phyloP scores from a whole-genome alignment of 2,113 vertebrate genomes.

The Entosphenus tridentatus region DNA sequence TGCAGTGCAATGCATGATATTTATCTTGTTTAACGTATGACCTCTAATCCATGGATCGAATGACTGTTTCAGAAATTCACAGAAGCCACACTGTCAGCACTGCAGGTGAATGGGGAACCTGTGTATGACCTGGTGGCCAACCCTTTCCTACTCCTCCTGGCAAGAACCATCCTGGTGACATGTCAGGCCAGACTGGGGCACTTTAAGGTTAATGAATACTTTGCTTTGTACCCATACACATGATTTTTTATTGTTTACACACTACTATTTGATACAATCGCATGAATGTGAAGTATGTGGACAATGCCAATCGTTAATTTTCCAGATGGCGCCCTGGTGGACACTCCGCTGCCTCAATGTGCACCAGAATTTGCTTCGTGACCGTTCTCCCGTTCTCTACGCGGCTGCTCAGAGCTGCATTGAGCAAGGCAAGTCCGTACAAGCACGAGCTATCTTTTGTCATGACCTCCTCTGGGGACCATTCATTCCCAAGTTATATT shows the following conservation, averaged over 20 bases:
- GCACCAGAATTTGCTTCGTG: constrained; percentile 74
- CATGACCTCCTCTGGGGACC: too few species aligned
- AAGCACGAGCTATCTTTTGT: not conserved
- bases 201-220: constrained; percentile 36
- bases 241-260: not conserved
- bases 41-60: too few species aligned
- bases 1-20: too few species aligned
- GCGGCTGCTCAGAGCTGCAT: constrained; percentile 30
- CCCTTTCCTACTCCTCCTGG: constrained; percentile 50
- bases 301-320: constrained; percentile 1
- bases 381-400: constrained; percentile 47
- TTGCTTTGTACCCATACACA: constrained; percentile 6
- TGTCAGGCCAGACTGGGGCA: constrained; percentile 30
- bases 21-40: too few species aligned
- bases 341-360: constrained; percentile 45
- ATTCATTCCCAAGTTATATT: too few species aligned
- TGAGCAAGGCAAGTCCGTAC: constrained; percentile 30
- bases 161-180: constrained; percentile 40
- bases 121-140: constrained; percentile 51
- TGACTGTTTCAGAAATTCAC: too few species aligned
- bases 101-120: constrained; percentile 64
- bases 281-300: not conserved
- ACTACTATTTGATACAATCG: not conserved
- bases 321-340: constrained; percentile 68
- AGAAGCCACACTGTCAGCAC: constrained; percentile 9